Conservation (phyloP, 2,797 vertebrate genomes). For the Tolypeutes matacus region DNA sequence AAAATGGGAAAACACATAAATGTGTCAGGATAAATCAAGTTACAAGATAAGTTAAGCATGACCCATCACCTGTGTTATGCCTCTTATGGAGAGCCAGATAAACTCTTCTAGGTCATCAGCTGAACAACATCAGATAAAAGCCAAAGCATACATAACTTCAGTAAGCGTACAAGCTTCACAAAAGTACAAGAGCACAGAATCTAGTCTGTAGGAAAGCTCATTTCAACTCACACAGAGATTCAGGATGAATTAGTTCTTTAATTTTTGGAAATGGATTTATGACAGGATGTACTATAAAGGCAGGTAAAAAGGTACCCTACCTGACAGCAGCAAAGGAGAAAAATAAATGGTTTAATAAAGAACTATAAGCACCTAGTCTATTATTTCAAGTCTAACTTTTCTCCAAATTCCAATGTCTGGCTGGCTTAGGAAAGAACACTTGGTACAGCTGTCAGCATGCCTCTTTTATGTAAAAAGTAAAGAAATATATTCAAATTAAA, state of each 20-base stretch:
- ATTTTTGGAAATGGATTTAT: constrained; percentile 4
- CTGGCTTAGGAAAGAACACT: not conserved
- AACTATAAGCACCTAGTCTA: not conserved
- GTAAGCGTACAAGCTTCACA: not conserved
- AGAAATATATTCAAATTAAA: constrained; percentile 47
- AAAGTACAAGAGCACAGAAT: not conserved
- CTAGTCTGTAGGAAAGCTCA: not conserved
- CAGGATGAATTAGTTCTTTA: not conserved
- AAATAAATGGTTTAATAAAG: not conserved
- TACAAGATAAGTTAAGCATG: not conserved
- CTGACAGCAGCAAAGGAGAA: not conserved
- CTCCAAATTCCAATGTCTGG: constrained; percentile 53
- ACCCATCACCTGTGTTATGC: not conserved
- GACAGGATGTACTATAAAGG: not conserved
- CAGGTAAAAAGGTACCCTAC: not conserved
- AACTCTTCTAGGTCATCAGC: not conserved
- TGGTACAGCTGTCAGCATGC: not conserved
- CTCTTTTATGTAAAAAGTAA: constrained; percentile 46
- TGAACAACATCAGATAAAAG: not conserved
- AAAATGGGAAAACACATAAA: not conserved
- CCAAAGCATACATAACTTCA: not conserved
- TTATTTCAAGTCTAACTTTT: constrained; percentile 50
- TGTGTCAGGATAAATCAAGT: not conserved
- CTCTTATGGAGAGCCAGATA: not conserved
- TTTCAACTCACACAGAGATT: not conserved